Percentiles rank a stretch among this genome's conserved stretches.
phyloP scores from a whole-genome alignment of 2,113 vertebrate genomes.

The Periophthalmus modestus region DNA sequence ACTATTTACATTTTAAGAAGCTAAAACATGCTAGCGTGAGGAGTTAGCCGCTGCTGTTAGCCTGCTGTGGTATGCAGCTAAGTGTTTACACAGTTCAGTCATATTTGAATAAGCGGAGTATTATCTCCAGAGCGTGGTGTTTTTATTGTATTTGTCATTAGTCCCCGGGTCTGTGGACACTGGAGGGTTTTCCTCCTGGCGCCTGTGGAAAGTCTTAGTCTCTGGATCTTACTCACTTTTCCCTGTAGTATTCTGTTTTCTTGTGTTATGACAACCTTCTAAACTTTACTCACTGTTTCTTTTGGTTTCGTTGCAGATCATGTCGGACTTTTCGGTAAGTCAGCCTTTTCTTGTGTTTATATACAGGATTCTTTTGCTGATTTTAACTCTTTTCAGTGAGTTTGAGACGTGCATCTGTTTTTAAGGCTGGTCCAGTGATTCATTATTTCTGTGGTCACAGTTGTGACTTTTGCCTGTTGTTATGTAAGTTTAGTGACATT shows the following conservation, averaged over 20 bases:
- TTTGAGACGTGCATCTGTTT: background rate
- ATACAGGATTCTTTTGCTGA: too few species aligned
- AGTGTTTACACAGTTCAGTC: conserved; percentile 31
- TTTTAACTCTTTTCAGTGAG: too few species aligned
- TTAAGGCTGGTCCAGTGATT: background rate
- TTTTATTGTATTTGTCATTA: background rate
- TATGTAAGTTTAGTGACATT: too few species aligned
- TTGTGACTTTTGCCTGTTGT: background rate
- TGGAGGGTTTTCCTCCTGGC: conserved; percentile 2
- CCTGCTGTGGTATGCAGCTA: conserved; percentile 34
- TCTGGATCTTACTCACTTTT: conserved; percentile 42
- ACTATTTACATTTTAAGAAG: background rate
- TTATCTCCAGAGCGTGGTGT: background rate
- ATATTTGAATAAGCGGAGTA: background rate
- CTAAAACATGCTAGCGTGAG: conserved; percentile 32
- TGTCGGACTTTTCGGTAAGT: conserved; percentile 83
- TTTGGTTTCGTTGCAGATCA: conserved; percentile 64
- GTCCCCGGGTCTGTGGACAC: background rate
- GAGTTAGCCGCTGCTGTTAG: conserved; percentile 51
- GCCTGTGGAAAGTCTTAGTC: conserved; percentile 59
- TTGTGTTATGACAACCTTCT: conserved; percentile 6
- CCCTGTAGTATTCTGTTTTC: conserved; percentile 30
- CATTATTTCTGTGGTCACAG: background rate
- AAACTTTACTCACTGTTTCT: conserved; percentile 21
- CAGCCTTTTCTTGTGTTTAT: background rate